These are phyloP conservation scores for Gavia stellata DNA, from an alignment of 2,113 vertebrate species.

Conservation along the genomic window DNA sequence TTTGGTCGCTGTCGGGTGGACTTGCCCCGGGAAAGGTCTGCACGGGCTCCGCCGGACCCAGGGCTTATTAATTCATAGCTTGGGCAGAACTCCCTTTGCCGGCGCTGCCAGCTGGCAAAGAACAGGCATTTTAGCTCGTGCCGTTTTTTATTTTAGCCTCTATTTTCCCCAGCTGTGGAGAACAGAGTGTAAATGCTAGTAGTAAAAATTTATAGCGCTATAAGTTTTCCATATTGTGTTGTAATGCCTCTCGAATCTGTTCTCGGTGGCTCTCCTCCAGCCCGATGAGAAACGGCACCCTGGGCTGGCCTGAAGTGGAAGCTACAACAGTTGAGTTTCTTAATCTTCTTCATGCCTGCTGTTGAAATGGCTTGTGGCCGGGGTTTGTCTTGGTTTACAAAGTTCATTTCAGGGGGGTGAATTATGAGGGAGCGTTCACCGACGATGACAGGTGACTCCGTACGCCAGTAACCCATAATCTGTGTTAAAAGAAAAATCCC, in stretches of 20 bases:
- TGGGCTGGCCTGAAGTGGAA: background rate
- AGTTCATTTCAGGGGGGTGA: background rate
- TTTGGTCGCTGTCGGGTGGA: rapidly evolving
- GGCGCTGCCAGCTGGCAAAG: background rate
- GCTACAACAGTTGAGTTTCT: background rate
- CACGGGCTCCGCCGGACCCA: rapidly evolving
- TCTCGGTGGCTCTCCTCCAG: background rate
- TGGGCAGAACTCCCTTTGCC: background rate
- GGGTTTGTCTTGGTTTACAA: background rate
- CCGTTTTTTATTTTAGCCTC: background rate
- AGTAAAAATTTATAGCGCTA: background rate
- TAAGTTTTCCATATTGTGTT: background rate
- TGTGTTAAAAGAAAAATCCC: background rate
- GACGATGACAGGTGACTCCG: background rate
- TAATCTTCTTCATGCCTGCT: background rate
- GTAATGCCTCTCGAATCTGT: background rate
- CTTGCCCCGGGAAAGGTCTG: background rate
- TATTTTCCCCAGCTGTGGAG: background rate
- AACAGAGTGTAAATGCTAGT: background rate
- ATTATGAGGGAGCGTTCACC: background rate
- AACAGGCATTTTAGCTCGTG: background rate
- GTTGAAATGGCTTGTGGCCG: rapidly evolving
- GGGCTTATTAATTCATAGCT: background rate
- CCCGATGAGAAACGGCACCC: background rate
- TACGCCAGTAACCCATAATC: too few relatives aligned